phyloP scores from a whole-genome alignment of 1,140 invertebrate genomes.

The Oncopodura yosiiana region DNA sequence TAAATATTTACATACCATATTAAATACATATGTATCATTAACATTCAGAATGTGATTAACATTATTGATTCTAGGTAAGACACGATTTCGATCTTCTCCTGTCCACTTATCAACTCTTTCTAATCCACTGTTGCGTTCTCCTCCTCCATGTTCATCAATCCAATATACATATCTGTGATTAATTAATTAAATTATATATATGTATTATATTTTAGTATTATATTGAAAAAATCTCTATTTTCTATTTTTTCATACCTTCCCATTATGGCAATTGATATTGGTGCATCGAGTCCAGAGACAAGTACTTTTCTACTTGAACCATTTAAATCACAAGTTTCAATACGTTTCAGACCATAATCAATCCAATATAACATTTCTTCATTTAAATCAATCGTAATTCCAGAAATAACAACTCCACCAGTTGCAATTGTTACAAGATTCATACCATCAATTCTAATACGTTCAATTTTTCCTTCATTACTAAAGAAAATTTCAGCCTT shows the following conservation, averaged over 20 bases:
- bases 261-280: slow-evolving; percentile 23
- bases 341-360: slow-evolving; percentile 49
- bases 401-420: slow-evolving; percentile 57
- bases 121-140: too few species aligned
- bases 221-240: background rate
- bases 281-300: slow-evolving; percentile 37
- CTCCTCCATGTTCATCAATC: slow-evolving; percentile 58
- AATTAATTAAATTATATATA: slow-evolving; percentile 42
- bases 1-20: background rate
- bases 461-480: slow-evolving; percentile 52
- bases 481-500: slow-evolving; percentile 13
- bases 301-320: slow-evolving; percentile 59
- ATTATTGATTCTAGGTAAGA: slow-evolving; percentile 34
- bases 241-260: slow-evolving; percentile 1
- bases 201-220: slow-evolving; percentile 37
- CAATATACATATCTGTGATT: slow-evolving; percentile 68
- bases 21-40: slow-evolving; percentile 2
- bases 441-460: slow-evolving; percentile 72
- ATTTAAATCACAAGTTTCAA: slow-evolving; percentile 63
- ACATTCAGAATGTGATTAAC: slow-evolving; percentile 24
- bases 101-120: slow-evolving; percentile 55
- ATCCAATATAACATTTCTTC: slow-evolving; percentile 77
- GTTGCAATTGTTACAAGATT: slow-evolving; percentile 60
- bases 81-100: slow-evolving; percentile 42
- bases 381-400: slow-evolving; percentile 67